Conservation (phyloP, 1,140 invertebrate genomes). For the Riptortus pedestris region DNA sequence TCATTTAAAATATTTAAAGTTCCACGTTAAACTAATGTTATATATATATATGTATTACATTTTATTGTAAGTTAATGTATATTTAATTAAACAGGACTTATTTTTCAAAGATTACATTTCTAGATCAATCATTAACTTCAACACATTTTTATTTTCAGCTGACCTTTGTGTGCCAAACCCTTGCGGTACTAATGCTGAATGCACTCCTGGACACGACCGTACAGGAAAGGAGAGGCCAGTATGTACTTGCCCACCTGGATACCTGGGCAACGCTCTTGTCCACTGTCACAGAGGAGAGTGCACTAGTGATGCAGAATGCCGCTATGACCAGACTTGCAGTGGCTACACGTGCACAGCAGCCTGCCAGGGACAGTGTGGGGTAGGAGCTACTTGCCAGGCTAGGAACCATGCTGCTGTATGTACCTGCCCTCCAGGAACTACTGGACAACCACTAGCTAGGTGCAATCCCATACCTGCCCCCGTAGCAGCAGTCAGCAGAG, state of each 20-base stretch:
- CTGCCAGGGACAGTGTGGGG: conserved; percentile 66
- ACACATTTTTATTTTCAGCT: conserved; percentile 42
- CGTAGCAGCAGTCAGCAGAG: conserved; percentile 15
- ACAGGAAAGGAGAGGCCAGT: conserved; percentile 69
- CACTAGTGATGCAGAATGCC: conserved; percentile 52
- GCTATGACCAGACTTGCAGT: conserved; percentile 33
- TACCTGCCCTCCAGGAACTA: conserved; percentile 66
- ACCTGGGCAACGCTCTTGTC: conserved; percentile 65
- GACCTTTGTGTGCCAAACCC: conserved; percentile 75
- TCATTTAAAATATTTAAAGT: too few species aligned
- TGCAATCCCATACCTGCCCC: conserved; percentile 37
- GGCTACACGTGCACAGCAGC: conserved; percentile 53
- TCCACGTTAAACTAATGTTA: too few species aligned
- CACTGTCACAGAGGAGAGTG: conserved; percentile 65
- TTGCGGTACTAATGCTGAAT: conserved; percentile 70
- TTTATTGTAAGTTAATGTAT: too few species aligned
- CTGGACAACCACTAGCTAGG: conserved; percentile 62
- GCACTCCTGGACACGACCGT: conserved; percentile 68
- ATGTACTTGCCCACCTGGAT: conserved; percentile 60
- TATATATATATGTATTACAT: too few species aligned
- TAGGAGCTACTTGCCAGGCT: conserved; percentile 48
- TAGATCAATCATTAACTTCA: too few species aligned
- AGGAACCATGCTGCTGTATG: conserved; percentile 74
- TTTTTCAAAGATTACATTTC: too few species aligned
- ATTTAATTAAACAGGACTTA: too few species aligned